Evolutionary conservation across 2,888 invertebrate genomes (phyloP), one percentile per base, ranked within the genome.

Genomic region (Rhopalosiphum nymphaeae): DNA sequence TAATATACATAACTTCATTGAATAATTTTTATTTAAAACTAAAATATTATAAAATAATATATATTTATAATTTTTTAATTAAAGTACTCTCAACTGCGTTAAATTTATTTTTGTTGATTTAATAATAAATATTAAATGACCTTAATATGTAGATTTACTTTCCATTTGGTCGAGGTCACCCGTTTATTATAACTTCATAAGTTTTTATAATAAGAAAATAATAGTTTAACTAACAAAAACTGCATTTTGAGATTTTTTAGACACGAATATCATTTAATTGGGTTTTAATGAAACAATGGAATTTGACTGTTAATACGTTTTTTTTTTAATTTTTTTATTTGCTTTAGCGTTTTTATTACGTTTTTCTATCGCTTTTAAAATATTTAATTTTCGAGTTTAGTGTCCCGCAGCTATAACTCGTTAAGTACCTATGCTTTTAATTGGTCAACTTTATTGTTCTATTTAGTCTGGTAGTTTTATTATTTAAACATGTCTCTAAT

Each of bases 351-450:
- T 91, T 67, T 91, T 36, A 67, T 91, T 91, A 26, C 36, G 5
- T 53, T 91, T 42, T 53, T 29, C 78, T 89, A 53, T 53, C 0
- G 53, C 49, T 49, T 36, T 49, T 26, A 84, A 53, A 42, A 26
- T 53, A 84, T 91, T 91, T 42, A 53, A 84, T 91, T 84, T 53
- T 53, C 13, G 89, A 88, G 49, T 87, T 49, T 46, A 36, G 29
- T 44, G 57, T 88, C 87, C 67, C 92, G 91, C 56, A 56, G 36
- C 36, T 5, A 9, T 25, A 9, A 1, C 36, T 61, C 49, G 67
- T 92, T 86, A 86, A 87, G 67, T 61, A 88, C 88, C 67, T 89
- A 78, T 44, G 21, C 36, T 61, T 92, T 92, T 92, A 92, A 92
- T 92, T 88, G 88, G 42, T 89, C 42, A 88, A 53, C 53, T 78